A percentile compares a stretch with the other conserved stretches of the same genome.
phyloP scores from a whole-genome alignment of 2,888 invertebrate genomes.

The Trachelus troglodyta region DNA sequence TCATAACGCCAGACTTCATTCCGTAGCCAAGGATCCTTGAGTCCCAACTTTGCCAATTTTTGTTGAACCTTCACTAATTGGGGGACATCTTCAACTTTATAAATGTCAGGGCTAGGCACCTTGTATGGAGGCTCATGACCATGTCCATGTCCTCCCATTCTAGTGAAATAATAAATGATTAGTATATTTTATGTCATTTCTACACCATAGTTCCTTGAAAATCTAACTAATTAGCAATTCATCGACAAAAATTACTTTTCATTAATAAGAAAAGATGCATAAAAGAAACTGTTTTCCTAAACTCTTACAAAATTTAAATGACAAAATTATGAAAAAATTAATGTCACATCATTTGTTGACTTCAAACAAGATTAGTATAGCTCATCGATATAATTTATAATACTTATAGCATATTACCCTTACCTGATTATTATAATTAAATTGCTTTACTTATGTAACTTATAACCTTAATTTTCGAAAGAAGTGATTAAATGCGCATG shows the following conservation, averaged over 20 bases:
- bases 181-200: not conserved
- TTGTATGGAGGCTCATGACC: constrained; percentile 69
- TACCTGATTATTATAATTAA: not conserved
- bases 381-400: not conserved
- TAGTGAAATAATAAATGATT: constrained; percentile 24
- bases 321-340: not conserved
- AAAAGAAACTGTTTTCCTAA: not conserved
- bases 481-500: not conserved
- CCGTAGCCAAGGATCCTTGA: constrained; percentile 89
- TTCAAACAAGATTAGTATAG: not conserved
- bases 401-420: not conserved
- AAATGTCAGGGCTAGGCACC: constrained; percentile 79
- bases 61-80: constrained; percentile 74
- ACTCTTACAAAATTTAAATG: not conserved
- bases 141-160: constrained; percentile 71
- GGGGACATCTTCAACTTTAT: constrained; percentile 78
- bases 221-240: not conserved
- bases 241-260: not conserved
- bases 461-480: not conserved
- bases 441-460: not conserved
- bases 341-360: not conserved
- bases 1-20: constrained; percentile 89
- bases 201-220: not conserved
- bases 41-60: constrained; percentile 76
- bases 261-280: not conserved